A percentile compares a stretch with the other conserved stretches of the same genome.
Evolutionary conservation across 2,113 vertebrate species (phyloP).

Genomic region (Ranitomeya variabilis): DNA sequence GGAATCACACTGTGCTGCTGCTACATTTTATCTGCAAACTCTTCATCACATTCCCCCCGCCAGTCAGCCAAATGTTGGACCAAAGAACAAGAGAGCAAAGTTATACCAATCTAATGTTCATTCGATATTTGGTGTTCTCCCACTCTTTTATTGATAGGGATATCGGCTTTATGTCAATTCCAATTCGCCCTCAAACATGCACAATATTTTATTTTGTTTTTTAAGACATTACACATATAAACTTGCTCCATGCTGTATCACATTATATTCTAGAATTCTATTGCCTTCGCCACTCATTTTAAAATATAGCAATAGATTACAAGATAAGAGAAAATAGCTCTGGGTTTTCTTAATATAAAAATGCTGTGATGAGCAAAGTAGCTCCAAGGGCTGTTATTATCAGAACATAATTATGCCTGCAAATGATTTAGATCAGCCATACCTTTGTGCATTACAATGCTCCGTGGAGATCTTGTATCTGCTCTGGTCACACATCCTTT

Average conservation of each 20-base stretch:
- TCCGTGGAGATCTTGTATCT: slow-evolving; percentile 26
- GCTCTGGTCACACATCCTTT: slow-evolving; percentile 42
- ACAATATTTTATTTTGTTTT: neutral
- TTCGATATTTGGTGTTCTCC: no score
- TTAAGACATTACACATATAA: neutral
- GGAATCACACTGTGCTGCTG: no score
- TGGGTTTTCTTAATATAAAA: slow-evolving; percentile 27
- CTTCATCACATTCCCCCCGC: no score
- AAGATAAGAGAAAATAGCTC: slow-evolving; percentile 27
- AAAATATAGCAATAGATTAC: neutral
- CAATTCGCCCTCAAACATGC: no score
- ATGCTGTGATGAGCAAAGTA: slow-evolving; percentile 12
- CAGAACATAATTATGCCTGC: slow-evolving; percentile 42
- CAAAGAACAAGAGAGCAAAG: no score
- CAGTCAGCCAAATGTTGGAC: no score
- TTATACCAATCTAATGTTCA: no score
- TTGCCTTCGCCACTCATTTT: neutral
- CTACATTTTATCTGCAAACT: no score
- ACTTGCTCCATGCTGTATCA: neutral
- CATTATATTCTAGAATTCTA: neutral
- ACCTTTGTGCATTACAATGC: slow-evolving; percentile 49
- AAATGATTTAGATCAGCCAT: slow-evolving; percentile 28
- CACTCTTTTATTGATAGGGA: no score
- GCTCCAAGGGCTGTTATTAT: slow-evolving; percentile 29
- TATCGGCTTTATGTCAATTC: neutral